These are phyloP conservation scores for Bellardia bayeri DNA, from an alignment of 2,888 invertebrate genomes.

Conservation along the genomic window DNA sequence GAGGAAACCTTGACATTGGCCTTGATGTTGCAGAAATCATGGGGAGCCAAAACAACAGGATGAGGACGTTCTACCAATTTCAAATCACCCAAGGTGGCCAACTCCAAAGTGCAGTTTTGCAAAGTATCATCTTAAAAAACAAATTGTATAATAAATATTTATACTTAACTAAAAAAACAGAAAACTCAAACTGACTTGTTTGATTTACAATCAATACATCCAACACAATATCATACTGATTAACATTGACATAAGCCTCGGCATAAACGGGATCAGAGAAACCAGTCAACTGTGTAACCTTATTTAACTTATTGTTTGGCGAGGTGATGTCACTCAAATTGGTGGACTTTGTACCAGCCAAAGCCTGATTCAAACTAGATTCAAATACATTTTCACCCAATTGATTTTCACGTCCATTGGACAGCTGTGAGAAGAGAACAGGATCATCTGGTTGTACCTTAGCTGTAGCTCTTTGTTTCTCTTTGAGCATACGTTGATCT, in stretches of 20 bases:
- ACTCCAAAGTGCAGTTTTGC: conserved; percentile 98
- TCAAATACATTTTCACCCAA: conserved; percentile 93
- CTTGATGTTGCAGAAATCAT: conserved; percentile 99
- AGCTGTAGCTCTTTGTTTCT: conserved; percentile 88
- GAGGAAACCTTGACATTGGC: conserved; percentile 99
- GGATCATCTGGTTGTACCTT: conserved; percentile 94
- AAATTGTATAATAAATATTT: neutral
- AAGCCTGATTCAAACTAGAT: conserved; percentile 94
- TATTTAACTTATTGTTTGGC: conserved; percentile 87
- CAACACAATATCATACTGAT: conserved; percentile 98
- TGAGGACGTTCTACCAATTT: conserved; percentile 99
- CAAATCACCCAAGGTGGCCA: conserved; percentile 98
- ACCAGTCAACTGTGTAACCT: conserved; percentile 98
- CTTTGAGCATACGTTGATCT: conserved; percentile 85
- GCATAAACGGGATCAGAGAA: conserved; percentile 99
- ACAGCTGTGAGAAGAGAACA: conserved; percentile 91
- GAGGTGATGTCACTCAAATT: conserved; percentile 85
- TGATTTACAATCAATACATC: conserved; percentile 99
- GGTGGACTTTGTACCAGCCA: conserved; percentile 87
- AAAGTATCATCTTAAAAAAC: conserved; percentile 91
- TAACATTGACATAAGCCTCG: conserved; percentile 99
- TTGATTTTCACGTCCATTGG: conserved; percentile 87
- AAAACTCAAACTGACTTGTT: conserved; percentile 87
- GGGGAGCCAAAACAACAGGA: conserved; percentile 96
- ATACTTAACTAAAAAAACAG: neutral